Conservation (phyloP, 2,797 vertebrate species). For the Notamacropus eugenii region DNA sequence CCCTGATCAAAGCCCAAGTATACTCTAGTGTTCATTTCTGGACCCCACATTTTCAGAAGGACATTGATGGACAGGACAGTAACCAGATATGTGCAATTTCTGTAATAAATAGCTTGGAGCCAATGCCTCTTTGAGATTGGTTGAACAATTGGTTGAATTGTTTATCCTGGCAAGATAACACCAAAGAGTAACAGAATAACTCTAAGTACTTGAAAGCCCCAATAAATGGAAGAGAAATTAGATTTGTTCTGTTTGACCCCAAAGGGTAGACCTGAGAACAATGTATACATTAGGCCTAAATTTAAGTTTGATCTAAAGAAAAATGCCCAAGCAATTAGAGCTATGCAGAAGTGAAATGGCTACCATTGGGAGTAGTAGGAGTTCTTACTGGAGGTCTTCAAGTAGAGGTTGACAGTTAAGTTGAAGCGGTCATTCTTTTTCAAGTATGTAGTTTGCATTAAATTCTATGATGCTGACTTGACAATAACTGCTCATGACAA, state of each 20-base stretch:
- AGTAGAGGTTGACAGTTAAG: not conserved
- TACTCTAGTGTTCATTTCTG: not conserved
- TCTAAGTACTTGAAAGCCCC: not conserved
- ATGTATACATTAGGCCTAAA: not conserved
- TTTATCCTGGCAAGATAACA: not conserved
- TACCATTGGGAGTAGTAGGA: not conserved
- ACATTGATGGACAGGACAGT: not conserved
- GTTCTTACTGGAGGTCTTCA: not conserved
- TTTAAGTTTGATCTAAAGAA: not conserved
- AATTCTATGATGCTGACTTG: too few relatives aligned
- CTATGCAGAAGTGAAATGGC: too few relatives aligned
- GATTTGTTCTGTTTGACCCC: not conserved
- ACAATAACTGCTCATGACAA: too few relatives aligned
- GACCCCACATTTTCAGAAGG: not conserved
- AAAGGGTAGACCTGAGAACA: not conserved
- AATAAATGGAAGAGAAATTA: not conserved
- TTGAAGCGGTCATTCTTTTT: not conserved
- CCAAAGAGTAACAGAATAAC: not conserved
- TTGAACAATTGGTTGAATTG: not conserved
- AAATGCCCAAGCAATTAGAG: not conserved
- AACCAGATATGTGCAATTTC: not conserved
- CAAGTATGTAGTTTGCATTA: too few relatives aligned
- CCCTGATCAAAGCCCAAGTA: not conserved
- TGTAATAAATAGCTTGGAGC: not conserved
- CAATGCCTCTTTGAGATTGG: not conserved